phyloP scores from a whole-genome alignment of 2,888 invertebrate genomes.

The Penaeus monodon region DNA sequence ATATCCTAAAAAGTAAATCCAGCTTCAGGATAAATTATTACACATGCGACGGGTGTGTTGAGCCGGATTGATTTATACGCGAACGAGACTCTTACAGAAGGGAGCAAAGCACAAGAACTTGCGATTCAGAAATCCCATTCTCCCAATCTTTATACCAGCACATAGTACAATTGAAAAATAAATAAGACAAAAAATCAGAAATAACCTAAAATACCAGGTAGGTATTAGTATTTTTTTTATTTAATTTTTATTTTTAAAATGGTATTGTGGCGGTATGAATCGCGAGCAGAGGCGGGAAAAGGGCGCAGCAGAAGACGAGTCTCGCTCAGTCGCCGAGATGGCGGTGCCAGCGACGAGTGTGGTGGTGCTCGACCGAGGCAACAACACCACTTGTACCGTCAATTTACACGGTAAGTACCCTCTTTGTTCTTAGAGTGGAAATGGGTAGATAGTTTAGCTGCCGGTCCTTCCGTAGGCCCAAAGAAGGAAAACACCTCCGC shows the following conservation, averaged over 20 bases:
- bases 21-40: too few relatives aligned
- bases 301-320: slow-evolving; percentile 51
- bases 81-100: too few relatives aligned
- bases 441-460: too few relatives aligned
- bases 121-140: too few relatives aligned
- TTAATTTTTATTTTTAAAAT: not conserved
- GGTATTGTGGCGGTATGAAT: slow-evolving; percentile 17
- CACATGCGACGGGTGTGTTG: too few relatives aligned
- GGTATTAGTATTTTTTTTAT: not conserved
- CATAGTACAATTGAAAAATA: not conserved
- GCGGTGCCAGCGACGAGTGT: slow-evolving; percentile 71
- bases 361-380: slow-evolving; percentile 93
- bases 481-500: too few relatives aligned
- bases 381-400: slow-evolving; percentile 96
- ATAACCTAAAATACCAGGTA: slow-evolving; percentile 9
- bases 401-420: slow-evolving; percentile 87
- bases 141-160: not conserved
- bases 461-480: too few relatives aligned
- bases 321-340: slow-evolving; percentile 61
- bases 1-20: too few relatives aligned
- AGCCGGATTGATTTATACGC: too few relatives aligned
- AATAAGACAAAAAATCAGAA: not conserved
- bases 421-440: too few relatives aligned
- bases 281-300: slow-evolving; percentile 58
- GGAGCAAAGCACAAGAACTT: too few relatives aligned